Evolutionary conservation across 2,888 invertebrate genomes (phyloP), one percentile per base, ranked within the genome.

Genomic region (Oscheius onirici): DNA sequence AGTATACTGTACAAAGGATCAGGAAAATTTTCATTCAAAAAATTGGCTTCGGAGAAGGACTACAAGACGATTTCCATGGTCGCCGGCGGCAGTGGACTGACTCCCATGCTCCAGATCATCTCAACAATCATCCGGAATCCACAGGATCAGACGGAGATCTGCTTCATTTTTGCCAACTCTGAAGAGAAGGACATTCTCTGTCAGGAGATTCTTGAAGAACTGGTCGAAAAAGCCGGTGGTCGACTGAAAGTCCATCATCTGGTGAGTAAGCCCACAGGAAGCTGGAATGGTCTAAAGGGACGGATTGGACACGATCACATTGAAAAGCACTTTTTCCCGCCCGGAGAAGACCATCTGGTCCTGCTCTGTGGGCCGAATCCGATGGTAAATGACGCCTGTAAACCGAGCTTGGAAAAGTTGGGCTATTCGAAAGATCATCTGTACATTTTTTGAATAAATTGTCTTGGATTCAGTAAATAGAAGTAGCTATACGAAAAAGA

Each of bases 351-450:
- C 84, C 92, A 93, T 3, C 89, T 96, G 13, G 93, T 95, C 0
- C 90, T 99, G 22, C 94, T 99, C 94, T 99, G 99, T 88, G 99
- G 96, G 5, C 96, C 96, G 11, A 95, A 95, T 11, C 95, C 95
- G 0, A 95, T 96, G 94, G 94, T 97, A 84, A 96, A 95, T 89
- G 94, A 93, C 88, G 96, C 96, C 40, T 95, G 95, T 88, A 92
- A 90, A 80, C 96, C 96, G 1, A 94, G 93, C 79, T 91, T 99
- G 15, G 96, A 97, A 83, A 95, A 95, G 89, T 90, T 97, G 26
- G 94, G 93, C 15, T 95, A 92, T 65, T 71, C 80, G 1, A 74
- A 76, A 11, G 79, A 74, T 10, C 75, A 74, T 54, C 65, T 78
- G 17, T 74, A 81, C 20, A 65, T 72, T 43, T 83, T 83, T 74